Evolutionary conservation across 37 sponge, comb jelly and placozoan species (phyloP), one percentile per base, ranked within the genome.

Genomic region (Crambe crambe): DNA sequence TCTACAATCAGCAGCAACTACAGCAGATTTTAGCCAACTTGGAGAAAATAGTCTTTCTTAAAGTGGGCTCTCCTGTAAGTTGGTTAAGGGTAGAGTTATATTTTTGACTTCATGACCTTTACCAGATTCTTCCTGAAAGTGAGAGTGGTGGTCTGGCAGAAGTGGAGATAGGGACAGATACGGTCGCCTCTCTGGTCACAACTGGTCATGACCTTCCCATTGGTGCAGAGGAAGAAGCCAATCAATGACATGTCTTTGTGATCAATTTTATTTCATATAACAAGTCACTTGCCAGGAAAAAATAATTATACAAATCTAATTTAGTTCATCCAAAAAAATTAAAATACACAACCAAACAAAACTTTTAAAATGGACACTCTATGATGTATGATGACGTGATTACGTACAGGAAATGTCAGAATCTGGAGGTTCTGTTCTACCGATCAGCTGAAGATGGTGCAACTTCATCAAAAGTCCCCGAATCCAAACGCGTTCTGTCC

Each of bases 1-100:
- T 89, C 43, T 93, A 93, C 84, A 86, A 40, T 23, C 86, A 86
- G 76, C 90, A 89, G 41, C 89, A 93, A 73, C 87, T 93, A 3
- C 87, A 93, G 58, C 90, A 86, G 51, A 86, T 93, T 29, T 74
- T 89, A 56, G 84, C 87, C 58, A 89, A 86, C 72, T 77, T 89
- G 34, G 90, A 89, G 37, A 89, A 93, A 73, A 93, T 93, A 62
- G 80, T 83, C 35, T 93, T 93, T 47, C 76, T 86, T 56, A 89
- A 85, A 80, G 64, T 83, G 1, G 74, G 76, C 17, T 70, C 39
- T 23, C 81, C 70, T 60, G 71, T 80, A 18, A 51, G 74, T 47
- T 65, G 61, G 23, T 47, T 15, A 6, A 47, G 51, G 12, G 12
- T 47, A 6, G 51, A n/a, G n/a, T n/a, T n/a, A n/a, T n/a, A n/a